Evolutionary conservation across 1,140 invertebrate species (phyloP).

Genomic region (Listronotus bonariensis): DNA sequence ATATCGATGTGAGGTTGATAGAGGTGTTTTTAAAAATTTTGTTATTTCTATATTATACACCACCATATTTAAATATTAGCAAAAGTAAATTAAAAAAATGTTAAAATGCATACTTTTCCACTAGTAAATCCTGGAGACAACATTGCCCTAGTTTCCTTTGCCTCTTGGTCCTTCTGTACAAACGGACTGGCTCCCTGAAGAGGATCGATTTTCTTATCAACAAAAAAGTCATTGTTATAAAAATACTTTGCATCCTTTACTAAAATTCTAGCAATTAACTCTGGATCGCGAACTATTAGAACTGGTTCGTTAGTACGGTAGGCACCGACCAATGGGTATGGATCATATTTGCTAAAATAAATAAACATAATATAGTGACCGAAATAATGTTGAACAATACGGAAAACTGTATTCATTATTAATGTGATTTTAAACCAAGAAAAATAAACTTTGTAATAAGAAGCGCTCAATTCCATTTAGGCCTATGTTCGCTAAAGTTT

Average conservation of each 20-base stretch:
- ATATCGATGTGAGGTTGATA: too few species aligned
- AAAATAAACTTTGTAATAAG: too few species aligned
- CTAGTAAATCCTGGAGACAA: conserved; percentile 55
- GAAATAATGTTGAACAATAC: too few species aligned
- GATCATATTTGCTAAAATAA: conserved; percentile 24
- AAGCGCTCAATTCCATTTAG: too few species aligned
- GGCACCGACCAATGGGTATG: conserved; percentile 15
- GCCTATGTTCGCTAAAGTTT: too few species aligned
- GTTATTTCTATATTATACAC: too few species aligned
- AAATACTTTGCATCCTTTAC: conserved; percentile 23
- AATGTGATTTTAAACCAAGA: too few species aligned
- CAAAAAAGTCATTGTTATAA: conserved; percentile 26
- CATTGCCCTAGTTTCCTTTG: conserved; percentile 52
- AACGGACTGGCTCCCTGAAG: conserved; percentile 52
- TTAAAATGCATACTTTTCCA: conserved; percentile 49
- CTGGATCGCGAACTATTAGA: conserved; percentile 28
- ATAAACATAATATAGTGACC: too few species aligned
- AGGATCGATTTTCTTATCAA: conserved; percentile 49
- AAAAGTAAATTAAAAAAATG: too few species aligned
- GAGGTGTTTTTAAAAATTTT: too few species aligned
- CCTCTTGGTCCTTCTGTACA: conserved; percentile 47
- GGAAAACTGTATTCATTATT: too few species aligned
- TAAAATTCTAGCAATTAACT: conserved; percentile 18
- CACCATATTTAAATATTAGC: too few species aligned
- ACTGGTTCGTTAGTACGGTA: conserved; percentile 9